Conservation (phyloP, 2,797 vertebrate genomes). For the Heliangelus exortis region DNA sequence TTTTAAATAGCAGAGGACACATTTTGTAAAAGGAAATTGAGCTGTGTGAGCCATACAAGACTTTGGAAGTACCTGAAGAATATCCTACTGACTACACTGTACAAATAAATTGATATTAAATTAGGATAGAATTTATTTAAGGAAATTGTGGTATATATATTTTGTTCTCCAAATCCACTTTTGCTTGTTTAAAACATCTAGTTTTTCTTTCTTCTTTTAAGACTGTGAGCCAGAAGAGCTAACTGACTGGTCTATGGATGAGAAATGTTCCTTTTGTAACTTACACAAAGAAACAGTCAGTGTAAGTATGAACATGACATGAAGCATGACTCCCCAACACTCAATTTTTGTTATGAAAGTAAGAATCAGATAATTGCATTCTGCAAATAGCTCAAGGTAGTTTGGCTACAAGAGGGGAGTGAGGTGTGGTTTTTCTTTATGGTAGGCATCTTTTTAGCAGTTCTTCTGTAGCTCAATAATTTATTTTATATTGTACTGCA, state of each 20-base stretch:
- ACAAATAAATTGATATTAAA: background rate
- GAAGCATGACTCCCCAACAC: slow-evolving; percentile 37
- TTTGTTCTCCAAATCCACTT: background rate
- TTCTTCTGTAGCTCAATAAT: background rate
- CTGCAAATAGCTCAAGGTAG: background rate
- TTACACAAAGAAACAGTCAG: slow-evolving; percentile 92
- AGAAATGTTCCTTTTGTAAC: slow-evolving; percentile 95
- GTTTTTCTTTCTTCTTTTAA: slow-evolving; percentile 79
- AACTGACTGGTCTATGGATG: slow-evolving; percentile 96
- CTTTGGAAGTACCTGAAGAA: background rate
- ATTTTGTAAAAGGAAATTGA: background rate
- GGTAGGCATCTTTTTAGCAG: background rate
- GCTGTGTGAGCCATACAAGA: background rate
- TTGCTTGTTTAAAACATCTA: slow-evolving; percentile 53
- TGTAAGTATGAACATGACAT: slow-evolving; percentile 84
- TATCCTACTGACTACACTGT: background rate
- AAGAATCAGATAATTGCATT: background rate
- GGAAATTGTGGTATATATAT: background rate
- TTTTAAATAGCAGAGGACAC: background rate
- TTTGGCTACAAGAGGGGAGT: background rate
- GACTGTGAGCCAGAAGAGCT: slow-evolving; percentile 98
- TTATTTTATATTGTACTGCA: background rate
- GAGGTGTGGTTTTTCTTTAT: background rate
- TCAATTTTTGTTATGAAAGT: slow-evolving; percentile 43
- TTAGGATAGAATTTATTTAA: background rate